A percentile compares a stretch with the other conserved stretches of the same genome.
These are phyloP conservation scores for Microctonus aethiopoides DNA, from an alignment of 2,888 invertebrate genomes.

Conservation along the genomic window DNA sequence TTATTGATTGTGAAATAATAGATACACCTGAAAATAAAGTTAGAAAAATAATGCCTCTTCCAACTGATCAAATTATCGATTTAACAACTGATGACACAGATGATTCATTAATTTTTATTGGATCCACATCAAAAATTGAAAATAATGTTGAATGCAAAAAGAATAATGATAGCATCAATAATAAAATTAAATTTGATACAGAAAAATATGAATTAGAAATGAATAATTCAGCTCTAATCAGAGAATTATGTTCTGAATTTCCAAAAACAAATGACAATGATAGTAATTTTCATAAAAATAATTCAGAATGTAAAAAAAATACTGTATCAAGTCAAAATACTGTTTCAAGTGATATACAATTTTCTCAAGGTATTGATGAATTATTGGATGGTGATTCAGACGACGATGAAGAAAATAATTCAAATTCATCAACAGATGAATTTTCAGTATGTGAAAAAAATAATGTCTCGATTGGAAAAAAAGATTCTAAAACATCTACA, in stretches of 20 bases:
- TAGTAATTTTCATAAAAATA: background rate
- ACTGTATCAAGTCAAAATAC: background rate
- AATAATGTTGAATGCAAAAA: background rate
- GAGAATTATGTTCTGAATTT: slow-evolving; percentile 11
- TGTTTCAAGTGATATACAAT: background rate
- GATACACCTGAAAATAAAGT: background rate
- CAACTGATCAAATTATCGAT: background rate
- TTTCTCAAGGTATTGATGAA: background rate
- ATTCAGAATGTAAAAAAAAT: background rate
- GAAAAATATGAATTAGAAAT: background rate
- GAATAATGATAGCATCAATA: background rate
- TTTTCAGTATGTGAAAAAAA: background rate
- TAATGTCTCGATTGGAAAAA: background rate
- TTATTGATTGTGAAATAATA: background rate
- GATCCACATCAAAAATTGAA: background rate
- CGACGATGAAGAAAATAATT: background rate
- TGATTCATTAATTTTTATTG: background rate
- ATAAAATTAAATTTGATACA: background rate
- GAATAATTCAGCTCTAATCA: background rate
- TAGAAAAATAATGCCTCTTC: background rate
- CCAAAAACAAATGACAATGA: background rate
- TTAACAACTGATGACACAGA: background rate
- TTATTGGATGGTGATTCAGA: background rate
- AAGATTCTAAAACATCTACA: background rate
- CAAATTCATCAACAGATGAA: background rate